These are phyloP conservation scores for Struthidea cinerea DNA, from an alignment of 2,113 vertebrate genomes.

Conservation along the genomic window DNA sequence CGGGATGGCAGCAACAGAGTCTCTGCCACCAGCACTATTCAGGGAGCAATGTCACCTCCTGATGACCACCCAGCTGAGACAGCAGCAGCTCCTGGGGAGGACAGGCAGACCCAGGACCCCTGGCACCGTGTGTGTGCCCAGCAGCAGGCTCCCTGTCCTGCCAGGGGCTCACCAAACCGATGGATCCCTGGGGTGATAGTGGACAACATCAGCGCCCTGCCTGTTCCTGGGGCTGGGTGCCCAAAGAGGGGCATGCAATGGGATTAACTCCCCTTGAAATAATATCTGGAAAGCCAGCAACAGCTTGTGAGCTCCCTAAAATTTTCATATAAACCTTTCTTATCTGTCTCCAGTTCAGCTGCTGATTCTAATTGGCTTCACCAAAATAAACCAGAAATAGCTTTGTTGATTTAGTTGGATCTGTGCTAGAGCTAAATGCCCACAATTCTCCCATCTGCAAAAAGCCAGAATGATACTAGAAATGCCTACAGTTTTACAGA, in stretches of 20 bases:
- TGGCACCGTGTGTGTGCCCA: neutral
- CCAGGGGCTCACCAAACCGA: rapidly evolving
- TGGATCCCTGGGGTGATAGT: neutral
- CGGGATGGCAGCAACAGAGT: neutral
- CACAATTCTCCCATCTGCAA: neutral
- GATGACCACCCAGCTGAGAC: neutral
- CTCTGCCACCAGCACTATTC: neutral
- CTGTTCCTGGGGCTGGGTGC: neutral
- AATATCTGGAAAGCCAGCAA: neutral
- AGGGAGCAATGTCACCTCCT: neutral
- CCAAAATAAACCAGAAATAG: neutral
- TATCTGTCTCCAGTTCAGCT: neutral
- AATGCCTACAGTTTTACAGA: neutral
- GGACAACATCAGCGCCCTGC: neutral
- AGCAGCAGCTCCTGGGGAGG: neutral
- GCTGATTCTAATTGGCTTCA: neutral
- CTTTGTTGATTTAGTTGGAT: neutral
- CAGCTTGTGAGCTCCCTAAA: neutral
- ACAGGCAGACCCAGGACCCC: neutral
- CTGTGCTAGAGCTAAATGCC: neutral
- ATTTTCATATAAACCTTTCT: neutral
- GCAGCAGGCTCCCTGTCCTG: neutral
- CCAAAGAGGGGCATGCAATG: rapidly evolving
- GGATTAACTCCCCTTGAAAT: neutral
- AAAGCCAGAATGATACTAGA: neutral